These are phyloP conservation scores for Syncerus caffer DNA, from an alignment of 2,797 vertebrate species.

Conservation along the genomic window DNA sequence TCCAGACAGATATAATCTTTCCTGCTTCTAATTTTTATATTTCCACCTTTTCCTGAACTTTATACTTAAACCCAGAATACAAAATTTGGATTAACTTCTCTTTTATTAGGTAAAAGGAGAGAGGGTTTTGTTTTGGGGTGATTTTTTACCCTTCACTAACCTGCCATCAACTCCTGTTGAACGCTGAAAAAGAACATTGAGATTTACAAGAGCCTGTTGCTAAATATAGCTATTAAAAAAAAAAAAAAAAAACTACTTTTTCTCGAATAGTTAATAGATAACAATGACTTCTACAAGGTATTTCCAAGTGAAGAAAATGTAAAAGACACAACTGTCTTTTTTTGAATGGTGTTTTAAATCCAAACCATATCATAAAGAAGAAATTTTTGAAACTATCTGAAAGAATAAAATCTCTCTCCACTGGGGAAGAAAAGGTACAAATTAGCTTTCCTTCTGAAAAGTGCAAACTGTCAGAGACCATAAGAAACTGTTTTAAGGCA, in stretches of 20 bases:
- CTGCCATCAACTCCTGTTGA: not conserved
- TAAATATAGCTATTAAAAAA: not conserved
- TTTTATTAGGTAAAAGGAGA: not conserved
- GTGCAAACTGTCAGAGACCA: not conserved
- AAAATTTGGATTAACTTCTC: not conserved
- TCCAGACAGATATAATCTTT: not conserved
- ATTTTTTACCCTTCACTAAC: not conserved
- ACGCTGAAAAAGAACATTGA: not conserved
- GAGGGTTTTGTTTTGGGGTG: not conserved
- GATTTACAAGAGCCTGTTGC: not conserved
- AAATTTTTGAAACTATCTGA: conserved; percentile 14
- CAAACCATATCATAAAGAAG: conserved; percentile 28
- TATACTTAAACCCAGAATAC: not conserved
- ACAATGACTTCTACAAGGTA: not conserved
- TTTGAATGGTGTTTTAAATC: not conserved
- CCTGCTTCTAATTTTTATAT: not conserved
- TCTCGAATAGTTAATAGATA: not conserved
- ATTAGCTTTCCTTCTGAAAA: conserved; percentile 37
- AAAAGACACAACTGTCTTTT: not conserved
- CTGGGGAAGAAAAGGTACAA: not conserved
- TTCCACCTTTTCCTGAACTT: not conserved
- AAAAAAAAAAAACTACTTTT: not conserved
- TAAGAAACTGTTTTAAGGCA: conserved; percentile 10
- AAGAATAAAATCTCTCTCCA: not conserved
- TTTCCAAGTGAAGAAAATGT: not conserved